Conservation (phyloP, 2,888 invertebrate genomes). For the Lapara coniferarum region DNA sequence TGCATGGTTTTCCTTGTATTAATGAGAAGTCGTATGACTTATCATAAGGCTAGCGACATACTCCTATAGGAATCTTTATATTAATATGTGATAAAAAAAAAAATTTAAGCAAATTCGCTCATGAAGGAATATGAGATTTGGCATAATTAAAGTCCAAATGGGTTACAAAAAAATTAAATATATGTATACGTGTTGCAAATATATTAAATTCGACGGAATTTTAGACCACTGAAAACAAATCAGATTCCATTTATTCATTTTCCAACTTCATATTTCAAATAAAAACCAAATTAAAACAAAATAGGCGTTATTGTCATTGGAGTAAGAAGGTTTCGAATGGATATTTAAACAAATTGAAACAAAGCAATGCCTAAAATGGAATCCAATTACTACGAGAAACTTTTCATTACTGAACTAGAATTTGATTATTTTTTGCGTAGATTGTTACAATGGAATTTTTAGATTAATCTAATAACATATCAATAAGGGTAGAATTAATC, state of each 20-base stretch:
- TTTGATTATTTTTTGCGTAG: too few relatives aligned
- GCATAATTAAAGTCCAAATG: too few relatives aligned
- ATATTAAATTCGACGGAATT: too few relatives aligned
- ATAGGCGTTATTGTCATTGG: conserved; percentile 1
- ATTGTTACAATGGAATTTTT: too few relatives aligned
- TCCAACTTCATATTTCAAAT: neutral
- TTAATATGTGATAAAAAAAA: too few relatives aligned
- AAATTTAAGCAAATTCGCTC: too few relatives aligned
- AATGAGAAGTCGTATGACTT: neutral
- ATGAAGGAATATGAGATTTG: too few relatives aligned
- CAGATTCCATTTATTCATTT: neutral
- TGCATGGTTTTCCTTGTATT: neutral
- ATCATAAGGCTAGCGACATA: neutral
- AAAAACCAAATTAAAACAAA: neutral
- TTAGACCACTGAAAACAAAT: neutral
- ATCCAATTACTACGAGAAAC: conserved; percentile 4
- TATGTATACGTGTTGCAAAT: too few relatives aligned
- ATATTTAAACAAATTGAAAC: conserved; percentile 14
- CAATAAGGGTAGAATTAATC: too few relatives aligned
- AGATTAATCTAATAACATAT: too few relatives aligned
- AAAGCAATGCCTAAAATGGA: conserved; percentile 9
- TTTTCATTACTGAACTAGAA: neutral
- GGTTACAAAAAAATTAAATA: too few relatives aligned
- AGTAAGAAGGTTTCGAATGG: neutral
- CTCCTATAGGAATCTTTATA: too few relatives aligned